phyloP scores from a whole-genome alignment of 2,797 vertebrate species.

The Sebastes minor region DNA sequence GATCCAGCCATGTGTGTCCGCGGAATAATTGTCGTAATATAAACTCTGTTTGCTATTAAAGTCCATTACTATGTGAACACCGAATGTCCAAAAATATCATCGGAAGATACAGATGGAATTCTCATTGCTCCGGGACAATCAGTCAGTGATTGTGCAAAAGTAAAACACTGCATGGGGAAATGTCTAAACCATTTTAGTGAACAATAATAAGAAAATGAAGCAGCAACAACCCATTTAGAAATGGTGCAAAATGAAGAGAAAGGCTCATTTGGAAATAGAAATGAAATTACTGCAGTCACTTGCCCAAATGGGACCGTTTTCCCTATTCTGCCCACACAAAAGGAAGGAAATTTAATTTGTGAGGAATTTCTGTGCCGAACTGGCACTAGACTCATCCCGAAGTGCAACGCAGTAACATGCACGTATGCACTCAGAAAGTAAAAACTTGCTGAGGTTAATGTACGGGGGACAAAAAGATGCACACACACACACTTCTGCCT shows the following conservation, averaged over 20 bases:
- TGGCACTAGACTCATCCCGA: background rate
- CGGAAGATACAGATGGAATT: constrained; percentile 29
- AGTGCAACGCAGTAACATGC: background rate
- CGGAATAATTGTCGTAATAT: constrained; percentile 45
- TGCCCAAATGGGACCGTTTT: constrained; percentile 42
- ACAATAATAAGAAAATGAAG: constrained; percentile 60
- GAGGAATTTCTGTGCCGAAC: constrained; percentile 18
- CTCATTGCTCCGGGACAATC: constrained; percentile 43
- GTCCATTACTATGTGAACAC: constrained; percentile 11
- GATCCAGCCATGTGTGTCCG: constrained; percentile 47
- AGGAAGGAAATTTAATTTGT: constrained; percentile 31
- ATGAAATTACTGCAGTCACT: constrained; percentile 59
- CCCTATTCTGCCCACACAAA: constrained; percentile 41
- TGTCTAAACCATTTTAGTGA: constrained; percentile 39
- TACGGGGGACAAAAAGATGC: background rate
- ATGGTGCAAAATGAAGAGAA: constrained; percentile 54
- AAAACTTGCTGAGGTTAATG: constrained; percentile 1
- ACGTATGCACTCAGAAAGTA: background rate
- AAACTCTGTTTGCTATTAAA: constrained; percentile 28
- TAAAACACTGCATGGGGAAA: constrained; percentile 41
- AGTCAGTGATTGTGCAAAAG: constrained; percentile 22
- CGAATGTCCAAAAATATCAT: constrained; percentile 8
- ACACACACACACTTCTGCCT: background rate
- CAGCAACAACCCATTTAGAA: constrained; percentile 43
- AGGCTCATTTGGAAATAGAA: constrained; percentile 63